Conservation (phyloP, 1,140 invertebrate species). For the Magallana gigas region DNA sequence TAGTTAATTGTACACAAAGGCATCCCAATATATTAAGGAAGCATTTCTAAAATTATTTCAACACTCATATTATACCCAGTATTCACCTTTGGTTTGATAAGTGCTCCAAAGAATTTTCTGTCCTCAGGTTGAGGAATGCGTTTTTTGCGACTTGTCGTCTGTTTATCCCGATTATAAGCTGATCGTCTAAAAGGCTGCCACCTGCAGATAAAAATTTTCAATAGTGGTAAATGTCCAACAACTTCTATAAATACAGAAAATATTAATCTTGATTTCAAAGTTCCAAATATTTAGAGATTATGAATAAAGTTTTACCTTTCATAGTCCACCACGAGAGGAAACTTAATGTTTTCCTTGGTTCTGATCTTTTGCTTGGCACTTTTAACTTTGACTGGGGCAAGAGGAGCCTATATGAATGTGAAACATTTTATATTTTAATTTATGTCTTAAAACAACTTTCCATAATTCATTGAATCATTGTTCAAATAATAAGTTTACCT, state of each 20-base stretch:
- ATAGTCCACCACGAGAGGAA: slow-evolving; percentile 75
- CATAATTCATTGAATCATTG: not conserved
- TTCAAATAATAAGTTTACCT: slow-evolving; percentile 63
- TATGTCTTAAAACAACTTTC: not conserved
- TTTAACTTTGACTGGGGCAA: slow-evolving; percentile 69
- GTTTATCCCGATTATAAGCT: slow-evolving; percentile 66
- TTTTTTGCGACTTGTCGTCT: slow-evolving; percentile 22
- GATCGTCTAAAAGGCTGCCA: slow-evolving; percentile 76
- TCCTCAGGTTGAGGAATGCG: slow-evolving; percentile 60
- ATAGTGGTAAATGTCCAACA: not conserved
- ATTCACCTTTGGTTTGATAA: slow-evolving; percentile 75
- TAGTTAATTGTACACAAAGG: no score
- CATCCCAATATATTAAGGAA: no score
- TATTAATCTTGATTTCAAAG: not conserved
- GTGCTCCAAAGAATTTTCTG: slow-evolving; percentile 76
- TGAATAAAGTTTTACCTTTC: slow-evolving; percentile 60
- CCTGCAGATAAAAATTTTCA: slow-evolving; percentile 49
- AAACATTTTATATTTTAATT: not conserved
- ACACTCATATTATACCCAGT: no score
- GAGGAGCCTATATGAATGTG: slow-evolving; percentile 64
- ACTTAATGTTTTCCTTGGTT: slow-evolving; percentile 72
- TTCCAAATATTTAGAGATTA: not conserved
- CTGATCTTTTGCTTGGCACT: slow-evolving; percentile 71
- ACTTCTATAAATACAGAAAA: slow-evolving; percentile 21
- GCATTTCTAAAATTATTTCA: no score